These are phyloP conservation scores for Hypanus sabinus DNA, from an alignment of 2,113 vertebrate species.

Conservation along the genomic window DNA sequence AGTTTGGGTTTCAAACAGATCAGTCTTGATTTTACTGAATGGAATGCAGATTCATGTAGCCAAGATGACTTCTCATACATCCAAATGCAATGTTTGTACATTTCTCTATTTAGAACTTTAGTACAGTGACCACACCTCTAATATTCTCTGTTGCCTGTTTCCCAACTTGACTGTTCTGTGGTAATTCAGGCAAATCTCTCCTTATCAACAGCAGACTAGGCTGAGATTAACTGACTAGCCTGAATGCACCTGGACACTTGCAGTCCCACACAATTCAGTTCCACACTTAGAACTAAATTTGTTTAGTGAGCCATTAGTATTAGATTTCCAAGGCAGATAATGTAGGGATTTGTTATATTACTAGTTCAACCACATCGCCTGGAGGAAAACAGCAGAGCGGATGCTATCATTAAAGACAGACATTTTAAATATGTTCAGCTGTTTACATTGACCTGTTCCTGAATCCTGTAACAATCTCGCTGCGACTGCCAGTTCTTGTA, in stretches of 20 bases:
- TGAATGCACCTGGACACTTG: not conserved
- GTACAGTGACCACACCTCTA: not conserved
- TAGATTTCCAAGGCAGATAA: conserved; percentile 11
- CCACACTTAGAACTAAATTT: not conserved
- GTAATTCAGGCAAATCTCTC: not conserved
- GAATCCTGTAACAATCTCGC: not conserved
- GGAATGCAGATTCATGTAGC: too few relatives aligned
- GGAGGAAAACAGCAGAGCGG: conserved; percentile 9
- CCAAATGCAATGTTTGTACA: too few relatives aligned
- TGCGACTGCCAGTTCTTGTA: not conserved
- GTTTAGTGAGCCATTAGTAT: not conserved
- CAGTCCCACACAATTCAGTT: not conserved
- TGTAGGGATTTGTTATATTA: conserved; percentile 30
- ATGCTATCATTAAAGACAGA: conserved; percentile 5
- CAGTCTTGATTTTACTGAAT: too few relatives aligned
- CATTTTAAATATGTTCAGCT: conserved; percentile 27
- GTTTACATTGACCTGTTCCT: conserved; percentile 24
- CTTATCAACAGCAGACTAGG: not conserved
- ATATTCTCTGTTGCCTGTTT: not conserved
- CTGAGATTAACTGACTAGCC: not conserved
- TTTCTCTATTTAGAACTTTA: too few relatives aligned
- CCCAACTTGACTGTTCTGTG: not conserved
- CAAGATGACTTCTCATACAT: too few relatives aligned
- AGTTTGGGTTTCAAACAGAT: too few relatives aligned
- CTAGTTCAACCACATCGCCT: conserved; percentile 1